Evolutionary conservation across 92 coral and sea anemone species (phyloP).

Genomic region (Paragorgia papillata): DNA sequence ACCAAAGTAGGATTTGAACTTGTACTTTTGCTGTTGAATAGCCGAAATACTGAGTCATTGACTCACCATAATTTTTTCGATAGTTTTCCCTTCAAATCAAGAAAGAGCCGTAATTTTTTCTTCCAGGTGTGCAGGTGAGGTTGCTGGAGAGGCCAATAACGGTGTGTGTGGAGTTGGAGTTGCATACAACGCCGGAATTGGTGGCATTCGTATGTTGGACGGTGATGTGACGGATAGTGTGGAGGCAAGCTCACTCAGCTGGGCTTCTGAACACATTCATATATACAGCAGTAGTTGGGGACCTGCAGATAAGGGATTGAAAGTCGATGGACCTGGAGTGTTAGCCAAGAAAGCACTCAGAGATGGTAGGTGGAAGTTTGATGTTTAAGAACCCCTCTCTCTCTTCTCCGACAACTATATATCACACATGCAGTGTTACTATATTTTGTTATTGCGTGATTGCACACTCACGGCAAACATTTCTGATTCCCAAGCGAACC

Average conservation of each 20-base stretch:
- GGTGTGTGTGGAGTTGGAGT: conserved; percentile 92
- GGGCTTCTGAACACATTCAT: conserved; percentile 72
- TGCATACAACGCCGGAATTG: conserved; percentile 90
- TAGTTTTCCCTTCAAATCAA: too few species aligned
- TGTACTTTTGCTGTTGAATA: too few species aligned
- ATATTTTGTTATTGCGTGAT: too few species aligned
- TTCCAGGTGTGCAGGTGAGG: conserved; percentile 99
- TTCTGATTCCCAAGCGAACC: too few species aligned
- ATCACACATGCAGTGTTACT: too few species aligned
- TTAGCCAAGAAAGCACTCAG: conserved; percentile 87
- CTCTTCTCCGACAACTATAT: too few species aligned
- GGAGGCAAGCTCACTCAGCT: conserved; percentile 86
- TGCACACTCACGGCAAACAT: too few species aligned
- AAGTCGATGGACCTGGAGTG: conserved; percentile 96
- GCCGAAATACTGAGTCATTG: too few species aligned
- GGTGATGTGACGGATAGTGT: conserved; percentile 96
- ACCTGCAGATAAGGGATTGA: conserved; percentile 94
- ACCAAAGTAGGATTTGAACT: too few species aligned
- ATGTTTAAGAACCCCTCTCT: background rate
- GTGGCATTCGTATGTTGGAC: conserved; percentile 98
- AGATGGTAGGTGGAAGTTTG: conserved; percentile 63
- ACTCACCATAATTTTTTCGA: too few species aligned
- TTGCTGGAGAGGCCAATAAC: conserved; percentile 78
- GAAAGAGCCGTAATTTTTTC: too few species aligned
- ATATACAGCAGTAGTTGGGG: conserved; percentile 99